Conservation (phyloP, 2,797 vertebrate genomes). For the Thamnophis elegans region DNA sequence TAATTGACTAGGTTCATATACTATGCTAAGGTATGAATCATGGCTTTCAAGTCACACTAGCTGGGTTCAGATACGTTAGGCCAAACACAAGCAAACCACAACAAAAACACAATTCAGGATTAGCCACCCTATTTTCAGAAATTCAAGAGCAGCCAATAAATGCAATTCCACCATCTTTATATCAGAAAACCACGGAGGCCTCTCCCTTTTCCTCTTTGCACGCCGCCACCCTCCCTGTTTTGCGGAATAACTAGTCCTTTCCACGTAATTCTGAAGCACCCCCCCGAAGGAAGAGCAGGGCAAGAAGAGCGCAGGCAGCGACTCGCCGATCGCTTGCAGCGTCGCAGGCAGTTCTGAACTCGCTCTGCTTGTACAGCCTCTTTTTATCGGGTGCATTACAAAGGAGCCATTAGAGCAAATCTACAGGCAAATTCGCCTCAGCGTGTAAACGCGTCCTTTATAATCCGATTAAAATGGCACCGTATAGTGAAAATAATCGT, state of each 20-base stretch:
- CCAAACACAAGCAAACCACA: not conserved
- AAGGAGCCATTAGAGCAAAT: not conserved
- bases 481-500: not conserved
- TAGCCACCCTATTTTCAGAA: not conserved
- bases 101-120: not conserved
- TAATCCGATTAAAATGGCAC: not conserved
- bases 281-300: not conserved
- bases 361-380: not conserved
- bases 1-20: not conserved
- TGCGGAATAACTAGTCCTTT: slow-evolving; percentile 2
- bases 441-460: not conserved
- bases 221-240: not conserved
- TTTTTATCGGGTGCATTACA: not conserved
- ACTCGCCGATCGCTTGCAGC: not conserved
- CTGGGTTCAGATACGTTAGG: not conserved
- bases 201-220: not conserved
- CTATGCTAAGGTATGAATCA: not conserved
- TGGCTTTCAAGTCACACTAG: not conserved
- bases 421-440: not conserved
- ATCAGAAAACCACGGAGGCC: not conserved
- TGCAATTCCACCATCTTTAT: not conserved
- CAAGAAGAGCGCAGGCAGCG: not conserved
- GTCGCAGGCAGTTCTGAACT: not conserved
- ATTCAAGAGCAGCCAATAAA: not conserved
- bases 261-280: not conserved